phyloP scores from a whole-genome alignment of 1,140 invertebrate species.

The Leptinotarsa defecta region DNA sequence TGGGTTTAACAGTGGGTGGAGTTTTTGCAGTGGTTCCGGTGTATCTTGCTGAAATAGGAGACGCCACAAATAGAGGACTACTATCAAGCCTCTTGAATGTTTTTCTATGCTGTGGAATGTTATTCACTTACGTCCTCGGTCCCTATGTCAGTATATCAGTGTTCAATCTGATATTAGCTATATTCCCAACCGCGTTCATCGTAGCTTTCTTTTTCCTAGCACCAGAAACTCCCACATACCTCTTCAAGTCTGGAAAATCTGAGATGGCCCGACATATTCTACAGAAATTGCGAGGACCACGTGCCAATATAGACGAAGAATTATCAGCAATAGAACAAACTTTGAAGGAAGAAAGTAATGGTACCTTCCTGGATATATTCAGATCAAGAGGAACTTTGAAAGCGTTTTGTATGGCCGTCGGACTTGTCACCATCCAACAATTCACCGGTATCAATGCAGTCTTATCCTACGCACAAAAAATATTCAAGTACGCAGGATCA shows the following conservation, averaged over 20 bases:
- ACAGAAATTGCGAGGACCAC: constrained; percentile 61
- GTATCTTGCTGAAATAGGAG: constrained; percentile 60
- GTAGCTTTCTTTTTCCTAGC: constrained; percentile 56
- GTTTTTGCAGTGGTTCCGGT: constrained; percentile 59
- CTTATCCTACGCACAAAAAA: constrained; percentile 76
- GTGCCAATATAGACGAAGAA: constrained; percentile 60
- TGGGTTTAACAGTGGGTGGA: constrained; percentile 57
- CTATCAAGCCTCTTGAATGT: constrained; percentile 43
- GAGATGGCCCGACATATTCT: constrained; percentile 67
- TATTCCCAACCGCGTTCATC: constrained; percentile 60
- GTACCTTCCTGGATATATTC: constrained; percentile 63
- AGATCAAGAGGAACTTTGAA: constrained; percentile 62
- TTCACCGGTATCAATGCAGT: constrained; percentile 82
- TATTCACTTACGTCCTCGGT: constrained; percentile 63
- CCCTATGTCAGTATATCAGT: constrained; percentile 62
- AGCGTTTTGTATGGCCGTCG: constrained; percentile 70
- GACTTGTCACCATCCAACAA: constrained; percentile 75
- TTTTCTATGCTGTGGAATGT: constrained; percentile 44
- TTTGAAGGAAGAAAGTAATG: constrained; percentile 47
- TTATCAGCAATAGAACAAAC: constrained; percentile 34
- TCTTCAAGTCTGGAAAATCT: constrained; percentile 63
- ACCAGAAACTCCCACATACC: constrained; percentile 79
- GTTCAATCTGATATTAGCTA: constrained; percentile 59
- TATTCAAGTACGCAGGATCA: constrained; percentile 68
- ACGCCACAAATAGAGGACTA: constrained; percentile 47